These are phyloP conservation scores for Pandemis cinnamomeana DNA, from an alignment of 2,888 invertebrate genomes.

Conservation along the genomic window DNA sequence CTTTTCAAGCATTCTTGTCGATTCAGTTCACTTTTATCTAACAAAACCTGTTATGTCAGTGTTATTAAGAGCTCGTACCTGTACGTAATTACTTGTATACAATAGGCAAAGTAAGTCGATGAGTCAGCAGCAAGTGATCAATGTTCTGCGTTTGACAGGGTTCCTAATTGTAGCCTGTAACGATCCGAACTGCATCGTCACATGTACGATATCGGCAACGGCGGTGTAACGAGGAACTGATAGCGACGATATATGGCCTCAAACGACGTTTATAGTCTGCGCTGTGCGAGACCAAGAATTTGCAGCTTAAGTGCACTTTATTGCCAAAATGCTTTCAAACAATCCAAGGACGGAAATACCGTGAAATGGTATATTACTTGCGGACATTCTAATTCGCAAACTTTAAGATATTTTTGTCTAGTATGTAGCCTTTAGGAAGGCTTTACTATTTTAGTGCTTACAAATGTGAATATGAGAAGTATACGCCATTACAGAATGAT, in stretches of 20 bases:
- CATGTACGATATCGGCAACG: conserved; percentile 6
- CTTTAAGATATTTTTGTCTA: too few species aligned
- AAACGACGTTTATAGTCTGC: background rate
- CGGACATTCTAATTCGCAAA: too few species aligned
- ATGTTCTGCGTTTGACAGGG: conserved; percentile 24
- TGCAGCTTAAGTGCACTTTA: background rate
- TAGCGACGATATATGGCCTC: conserved; percentile 11
- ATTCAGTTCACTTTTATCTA: background rate
- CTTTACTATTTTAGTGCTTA: too few species aligned
- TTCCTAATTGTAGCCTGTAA: conserved; percentile 30
- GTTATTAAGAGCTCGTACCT: background rate
- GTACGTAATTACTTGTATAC: background rate
- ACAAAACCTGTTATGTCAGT: background rate
- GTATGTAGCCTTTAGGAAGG: too few species aligned
- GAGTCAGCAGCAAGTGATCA: conserved; percentile 38
- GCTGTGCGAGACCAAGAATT: background rate
- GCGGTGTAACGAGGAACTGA: conserved; percentile 7
- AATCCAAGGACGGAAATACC: background rate
- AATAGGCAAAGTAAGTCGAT: conserved; percentile 22
- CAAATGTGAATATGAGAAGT: too few species aligned
- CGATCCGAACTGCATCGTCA: conserved; percentile 22
- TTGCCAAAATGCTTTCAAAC: background rate
- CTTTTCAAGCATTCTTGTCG: too few species aligned
- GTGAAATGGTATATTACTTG: background rate
- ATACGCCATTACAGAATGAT: too few species aligned